These are phyloP conservation scores for Scopus umbretta DNA, from an alignment of 2,113 vertebrate genomes.

Conservation along the genomic window DNA sequence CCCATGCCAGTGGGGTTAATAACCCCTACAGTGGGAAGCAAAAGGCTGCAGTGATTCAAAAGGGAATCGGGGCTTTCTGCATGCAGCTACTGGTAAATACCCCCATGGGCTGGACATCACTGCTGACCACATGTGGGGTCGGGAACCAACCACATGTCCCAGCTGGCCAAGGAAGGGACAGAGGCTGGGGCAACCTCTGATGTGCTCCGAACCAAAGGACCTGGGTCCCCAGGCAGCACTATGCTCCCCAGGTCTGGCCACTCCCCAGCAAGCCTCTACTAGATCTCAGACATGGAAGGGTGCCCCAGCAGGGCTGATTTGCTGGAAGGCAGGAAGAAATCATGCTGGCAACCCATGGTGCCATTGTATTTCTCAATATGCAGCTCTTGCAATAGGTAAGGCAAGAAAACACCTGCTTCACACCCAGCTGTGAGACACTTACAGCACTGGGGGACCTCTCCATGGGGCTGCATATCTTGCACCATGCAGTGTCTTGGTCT, in stretches of 20 bases:
- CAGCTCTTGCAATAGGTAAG: background rate
- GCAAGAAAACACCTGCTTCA: background rate
- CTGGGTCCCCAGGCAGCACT: background rate
- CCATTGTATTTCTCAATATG: background rate
- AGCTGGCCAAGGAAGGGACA: background rate
- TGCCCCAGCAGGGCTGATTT: background rate
- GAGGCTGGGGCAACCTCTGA: background rate
- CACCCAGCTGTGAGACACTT: background rate
- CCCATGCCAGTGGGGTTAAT: fast-evolving
- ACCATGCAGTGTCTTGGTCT: fast-evolving
- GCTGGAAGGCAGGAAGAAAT: background rate
- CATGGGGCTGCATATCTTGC: background rate
- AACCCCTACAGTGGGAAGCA: background rate
- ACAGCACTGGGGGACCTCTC: background rate
- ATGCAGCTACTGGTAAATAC: background rate
- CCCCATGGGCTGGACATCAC: fast-evolving
- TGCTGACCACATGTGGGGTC: no score
- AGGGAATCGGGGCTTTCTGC: background rate
- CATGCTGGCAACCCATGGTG: background rate
- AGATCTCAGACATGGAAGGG: fast-evolving
- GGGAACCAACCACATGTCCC: fast-evolving
- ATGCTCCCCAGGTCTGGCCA: background rate
- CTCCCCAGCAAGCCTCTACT: background rate
- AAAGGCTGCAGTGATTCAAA: background rate
- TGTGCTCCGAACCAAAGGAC: fast-evolving